These are phyloP conservation scores for Bombyx mandarina DNA, from an alignment of 1,140 invertebrate species.

Conservation along the genomic window DNA sequence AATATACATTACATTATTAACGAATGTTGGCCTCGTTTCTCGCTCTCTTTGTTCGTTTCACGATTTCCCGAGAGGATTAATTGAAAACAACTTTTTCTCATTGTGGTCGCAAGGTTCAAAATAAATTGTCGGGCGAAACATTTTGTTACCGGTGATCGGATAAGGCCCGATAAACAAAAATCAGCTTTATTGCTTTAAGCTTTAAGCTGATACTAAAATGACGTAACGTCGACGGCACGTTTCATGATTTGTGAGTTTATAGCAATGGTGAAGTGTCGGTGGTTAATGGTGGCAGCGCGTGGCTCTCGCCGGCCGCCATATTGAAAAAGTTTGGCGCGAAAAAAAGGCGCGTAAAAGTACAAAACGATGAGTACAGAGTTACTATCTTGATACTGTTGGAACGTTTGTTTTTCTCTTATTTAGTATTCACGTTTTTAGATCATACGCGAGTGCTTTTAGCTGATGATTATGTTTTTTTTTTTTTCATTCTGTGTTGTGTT, in stretches of 20 bases:
- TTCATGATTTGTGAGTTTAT: constrained; percentile 72
- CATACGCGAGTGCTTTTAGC: too few species aligned
- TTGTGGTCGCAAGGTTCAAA: constrained; percentile 50
- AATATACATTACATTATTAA: constrained; percentile 72
- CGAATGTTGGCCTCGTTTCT: constrained; percentile 68
- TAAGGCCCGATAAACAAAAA: constrained; percentile 20
- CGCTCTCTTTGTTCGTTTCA: constrained; percentile 68
- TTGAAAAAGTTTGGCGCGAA: constrained; percentile 68
- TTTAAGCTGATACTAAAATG: constrained; percentile 30
- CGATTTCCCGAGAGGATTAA: constrained; percentile 45
- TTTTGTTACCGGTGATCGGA: constrained; percentile 44
- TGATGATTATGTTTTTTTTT: too few species aligned
- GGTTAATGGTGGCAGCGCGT: constrained; percentile 67
- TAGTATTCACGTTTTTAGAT: too few species aligned
- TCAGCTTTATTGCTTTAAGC: constrained; percentile 23
- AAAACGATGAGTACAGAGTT: constrained; percentile 20
- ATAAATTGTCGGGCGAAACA: constrained; percentile 39
- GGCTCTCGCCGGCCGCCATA: constrained; percentile 61
- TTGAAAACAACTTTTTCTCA: constrained; percentile 49
- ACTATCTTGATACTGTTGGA: constrained; percentile 3
- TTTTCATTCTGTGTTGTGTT: too few species aligned
- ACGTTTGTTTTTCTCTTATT: too few species aligned
- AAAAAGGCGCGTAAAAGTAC: constrained; percentile 42
- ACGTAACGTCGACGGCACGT: constrained; percentile 33
- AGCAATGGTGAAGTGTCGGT: constrained; percentile 69